Evolutionary conservation across 2,888 invertebrate genomes (phyloP), one percentile per base, ranked within the genome.

Genomic region (Morpho achilles): DNA sequence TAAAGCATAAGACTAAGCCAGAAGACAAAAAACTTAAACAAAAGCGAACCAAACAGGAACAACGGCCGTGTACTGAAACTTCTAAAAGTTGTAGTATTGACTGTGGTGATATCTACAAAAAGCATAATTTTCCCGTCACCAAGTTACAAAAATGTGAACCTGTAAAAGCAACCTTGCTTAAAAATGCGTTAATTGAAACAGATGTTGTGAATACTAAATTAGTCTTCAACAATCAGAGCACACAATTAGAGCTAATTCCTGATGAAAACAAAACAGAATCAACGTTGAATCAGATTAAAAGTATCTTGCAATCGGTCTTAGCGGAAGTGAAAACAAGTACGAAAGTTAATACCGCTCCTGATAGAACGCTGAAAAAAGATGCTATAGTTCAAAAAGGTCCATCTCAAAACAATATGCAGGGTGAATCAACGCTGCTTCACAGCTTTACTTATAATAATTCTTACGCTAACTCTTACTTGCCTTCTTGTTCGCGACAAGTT

Each of bases 271-370:
- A 80, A 72, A 84, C 86, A 10, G 82, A 84, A 64, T 69, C 68
- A 10, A 82, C 84, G 7, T 69, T 89, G 22, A 78, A 81, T 64
- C 83, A 88, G 72, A 88, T 88, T 52, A 88, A 87, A 67, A 73
- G 53, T 63, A 86, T 88, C 59, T 68, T 89, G 43, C 82, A 87
- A 64, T 76, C 82, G 0, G 87, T 89, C 7, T 65, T 89, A 45
- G 71, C 74, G 8, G 86, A 87, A 75, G 82, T 89, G 0, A 88
- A 87, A 72, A 79, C 77, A 1, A 82, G 74, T 44, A 66, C 70
- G 8, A 75, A 75, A 62, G 41, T 67, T 9, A 77, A 69, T 59
- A 68, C 61, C 22, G 50, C 45, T 45, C 1, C 56, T 16, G 65
- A 74, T 9, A 69, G 69, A 5, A 77, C 71, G 56, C 10, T 59